These are phyloP conservation scores for Salvator merianae DNA, from an alignment of 2,113 vertebrate genomes.

Conservation along the genomic window DNA sequence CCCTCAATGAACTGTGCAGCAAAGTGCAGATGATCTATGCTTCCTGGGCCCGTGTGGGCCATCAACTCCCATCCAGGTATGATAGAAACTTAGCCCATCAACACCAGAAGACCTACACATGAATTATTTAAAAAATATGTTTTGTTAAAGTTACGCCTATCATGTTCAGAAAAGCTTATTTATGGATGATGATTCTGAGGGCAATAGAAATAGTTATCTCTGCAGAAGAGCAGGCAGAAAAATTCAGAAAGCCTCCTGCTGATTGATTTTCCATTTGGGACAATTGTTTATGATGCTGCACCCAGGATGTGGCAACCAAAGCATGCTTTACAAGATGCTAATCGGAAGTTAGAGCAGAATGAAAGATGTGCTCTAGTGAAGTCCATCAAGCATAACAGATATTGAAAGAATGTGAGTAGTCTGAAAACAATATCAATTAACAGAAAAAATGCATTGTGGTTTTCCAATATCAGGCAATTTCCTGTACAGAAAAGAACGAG, in stretches of 20 bases:
- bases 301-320: not conserved
- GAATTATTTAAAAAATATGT: too few species aligned
- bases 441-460: not conserved
- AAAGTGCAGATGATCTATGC: too few species aligned
- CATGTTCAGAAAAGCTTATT: not conserved
- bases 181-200: not conserved
- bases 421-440: not conserved
- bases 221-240: not conserved
- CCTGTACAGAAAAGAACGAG: constrained; percentile 1
- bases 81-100: too few species aligned
- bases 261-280: not conserved
- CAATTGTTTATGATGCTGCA: not conserved
- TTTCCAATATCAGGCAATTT: constrained; percentile 10
- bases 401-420: not conserved
- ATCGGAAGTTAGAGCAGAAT: not conserved
- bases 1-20: too few species aligned
- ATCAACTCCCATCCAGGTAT: too few species aligned
- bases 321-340: not conserved
- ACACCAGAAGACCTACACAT: too few species aligned
- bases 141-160: not conserved
- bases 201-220: not conserved
- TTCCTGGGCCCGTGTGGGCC: too few species aligned
- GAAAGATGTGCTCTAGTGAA: not conserved
- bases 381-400: not conserved
- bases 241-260: not conserved